Conservation (phyloP, 1,140 invertebrate species). For the Drosophila nigromelanica region DNA sequence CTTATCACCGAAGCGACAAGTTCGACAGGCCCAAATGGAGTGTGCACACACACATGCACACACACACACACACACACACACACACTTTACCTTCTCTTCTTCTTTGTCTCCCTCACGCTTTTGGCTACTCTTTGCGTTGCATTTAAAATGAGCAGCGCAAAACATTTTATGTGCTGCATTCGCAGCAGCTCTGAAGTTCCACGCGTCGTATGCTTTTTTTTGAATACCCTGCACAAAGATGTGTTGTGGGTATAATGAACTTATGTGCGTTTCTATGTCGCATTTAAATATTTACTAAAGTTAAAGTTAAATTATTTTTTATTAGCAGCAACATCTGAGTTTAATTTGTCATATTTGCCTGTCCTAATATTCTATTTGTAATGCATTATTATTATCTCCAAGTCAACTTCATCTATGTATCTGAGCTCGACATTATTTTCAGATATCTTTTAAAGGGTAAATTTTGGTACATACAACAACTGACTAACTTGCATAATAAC, state of each 20-base stretch:
- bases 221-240: conserved; percentile 16
- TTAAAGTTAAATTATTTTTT: no score
- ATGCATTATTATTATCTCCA: no score
- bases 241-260: neutral
- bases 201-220: conserved; percentile 62
- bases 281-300: no score
- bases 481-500: no score
- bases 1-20: conserved; percentile 76
- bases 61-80: conserved; percentile 1
- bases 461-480: no score
- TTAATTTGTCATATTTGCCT: no score
- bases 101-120: conserved; percentile 3
- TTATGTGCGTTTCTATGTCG: no score
- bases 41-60: conserved; percentile 20
- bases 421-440: no score
- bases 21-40: conserved; percentile 65
- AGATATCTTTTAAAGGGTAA: no score
- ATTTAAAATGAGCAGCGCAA: conserved; percentile 72
- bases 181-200: conserved; percentile 45
- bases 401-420: no score
- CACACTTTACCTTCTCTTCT: neutral
- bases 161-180: conserved; percentile 56
- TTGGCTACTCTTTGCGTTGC: conserved; percentile 28
- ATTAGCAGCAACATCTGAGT: no score
- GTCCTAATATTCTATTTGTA: no score